A percentile compares a stretch with the other conserved stretches of the same genome.
Evolutionary conservation across 2,113 vertebrate genomes (phyloP).

Genomic region (Rhinogobius similis): DNA sequence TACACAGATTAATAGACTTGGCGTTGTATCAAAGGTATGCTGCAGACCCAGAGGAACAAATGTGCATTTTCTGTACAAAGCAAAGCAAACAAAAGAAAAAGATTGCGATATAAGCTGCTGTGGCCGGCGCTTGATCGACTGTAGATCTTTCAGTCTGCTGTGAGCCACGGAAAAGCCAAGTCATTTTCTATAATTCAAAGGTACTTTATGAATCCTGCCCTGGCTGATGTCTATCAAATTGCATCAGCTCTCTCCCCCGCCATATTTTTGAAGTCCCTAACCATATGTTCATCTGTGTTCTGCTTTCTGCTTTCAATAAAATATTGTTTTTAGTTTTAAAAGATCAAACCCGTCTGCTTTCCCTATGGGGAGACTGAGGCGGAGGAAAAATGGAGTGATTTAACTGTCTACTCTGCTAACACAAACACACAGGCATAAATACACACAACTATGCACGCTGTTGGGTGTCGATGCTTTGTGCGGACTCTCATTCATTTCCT

Average conservation of each 20-base stretch:
- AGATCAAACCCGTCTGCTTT: constrained; percentile 46
- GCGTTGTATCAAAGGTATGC: background rate
- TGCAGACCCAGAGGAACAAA: background rate
- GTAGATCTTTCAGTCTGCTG: background rate
- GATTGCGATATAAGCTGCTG: background rate
- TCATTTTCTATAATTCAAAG: constrained; percentile 20
- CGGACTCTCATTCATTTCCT: too few species aligned
- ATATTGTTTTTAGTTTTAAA: constrained; percentile 50
- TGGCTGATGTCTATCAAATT: constrained; percentile 37
- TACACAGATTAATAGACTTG: background rate
- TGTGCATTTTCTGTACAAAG: background rate
- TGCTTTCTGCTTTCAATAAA: constrained; percentile 57
- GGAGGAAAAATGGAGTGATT: constrained; percentile 33
- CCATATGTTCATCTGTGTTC: constrained; percentile 36
- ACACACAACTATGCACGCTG: too few species aligned
- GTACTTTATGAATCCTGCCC: constrained; percentile 12
- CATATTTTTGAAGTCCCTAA: constrained; percentile 43
- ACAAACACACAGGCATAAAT: constrained; percentile 30
- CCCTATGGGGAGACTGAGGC: constrained; percentile 21
- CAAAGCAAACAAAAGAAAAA: background rate
- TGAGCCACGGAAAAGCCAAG: background rate
- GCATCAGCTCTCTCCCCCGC: constrained; percentile 41
- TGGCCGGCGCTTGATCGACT: background rate
- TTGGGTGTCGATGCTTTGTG: background rate
- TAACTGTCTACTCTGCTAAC: constrained; percentile 41